Percentiles rank a stretch among this genome's conserved stretches.
Conservation (phyloP, 2,888 invertebrate species). For the Pyralis farinalis region DNA sequence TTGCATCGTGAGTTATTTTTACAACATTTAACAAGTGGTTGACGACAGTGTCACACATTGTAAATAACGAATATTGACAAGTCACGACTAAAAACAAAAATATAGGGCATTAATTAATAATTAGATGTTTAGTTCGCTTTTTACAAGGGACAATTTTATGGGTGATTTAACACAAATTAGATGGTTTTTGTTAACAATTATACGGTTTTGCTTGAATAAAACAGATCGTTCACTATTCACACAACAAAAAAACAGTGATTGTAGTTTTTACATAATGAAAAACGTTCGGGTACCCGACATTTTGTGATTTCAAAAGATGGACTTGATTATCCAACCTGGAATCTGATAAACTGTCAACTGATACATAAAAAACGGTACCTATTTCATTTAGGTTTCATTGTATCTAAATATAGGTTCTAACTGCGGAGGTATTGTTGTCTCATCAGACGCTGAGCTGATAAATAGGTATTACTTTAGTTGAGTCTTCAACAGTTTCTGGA, state of each 20-base stretch:
- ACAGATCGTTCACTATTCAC: constrained; percentile 15
- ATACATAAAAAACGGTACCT: too few relatives aligned
- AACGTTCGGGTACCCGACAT: too few relatives aligned
- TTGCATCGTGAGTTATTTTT: constrained; percentile 9
- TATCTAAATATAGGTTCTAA: too few relatives aligned
- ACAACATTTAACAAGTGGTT: not conserved
- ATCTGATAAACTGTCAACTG: not conserved
- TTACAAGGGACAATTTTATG: constrained; percentile 64
- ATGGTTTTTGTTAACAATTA: constrained; percentile 24
- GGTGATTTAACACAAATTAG: constrained; percentile 60
- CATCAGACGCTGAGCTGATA: too few relatives aligned
- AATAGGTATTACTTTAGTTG: too few relatives aligned
- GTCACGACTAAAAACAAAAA: not conserved
- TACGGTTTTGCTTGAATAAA: constrained; percentile 23
- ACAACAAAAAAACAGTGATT: not conserved
- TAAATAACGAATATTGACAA: constrained; percentile 5
- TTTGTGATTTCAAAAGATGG: not conserved
- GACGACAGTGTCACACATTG: not conserved
- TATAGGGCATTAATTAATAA: not conserved
- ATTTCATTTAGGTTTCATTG: too few relatives aligned
- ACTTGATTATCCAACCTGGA: not conserved
- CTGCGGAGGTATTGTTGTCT: too few relatives aligned
- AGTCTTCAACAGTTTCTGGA: too few relatives aligned
- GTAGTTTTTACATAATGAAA: too few relatives aligned
- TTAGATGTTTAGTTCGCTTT: constrained; percentile 28